A percentile compares a stretch with the other conserved stretches of the same genome.
Conservation (phyloP, 2,797 vertebrate genomes). For the Coluber constrictor region DNA sequence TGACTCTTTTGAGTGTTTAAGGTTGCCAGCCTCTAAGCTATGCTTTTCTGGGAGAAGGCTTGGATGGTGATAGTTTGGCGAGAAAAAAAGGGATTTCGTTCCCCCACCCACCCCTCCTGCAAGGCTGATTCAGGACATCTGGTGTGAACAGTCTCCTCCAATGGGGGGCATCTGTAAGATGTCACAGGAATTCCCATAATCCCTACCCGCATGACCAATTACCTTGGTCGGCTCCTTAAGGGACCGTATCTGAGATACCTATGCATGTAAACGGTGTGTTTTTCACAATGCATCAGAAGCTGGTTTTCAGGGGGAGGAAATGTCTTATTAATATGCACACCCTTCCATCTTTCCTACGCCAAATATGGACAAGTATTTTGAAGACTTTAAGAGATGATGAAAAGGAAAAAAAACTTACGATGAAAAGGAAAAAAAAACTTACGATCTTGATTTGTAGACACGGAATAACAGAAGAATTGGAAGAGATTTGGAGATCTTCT, state of each 20-base stretch:
- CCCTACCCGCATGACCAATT: not conserved
- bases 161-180: not conserved
- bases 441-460: not conserved
- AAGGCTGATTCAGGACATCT: not conserved
- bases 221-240: not conserved
- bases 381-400: not conserved
- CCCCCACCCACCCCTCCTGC: not conserved
- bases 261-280: constrained; percentile 31
- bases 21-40: no score
- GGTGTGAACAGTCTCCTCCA: not conserved
- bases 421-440: no score
- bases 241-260: constrained; percentile 24
- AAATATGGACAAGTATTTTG: not conserved
- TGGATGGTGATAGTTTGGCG: not conserved
- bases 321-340: not conserved
- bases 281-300: constrained; percentile 20
- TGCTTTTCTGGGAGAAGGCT: not conserved
- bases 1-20: no score
- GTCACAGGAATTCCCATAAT: not conserved
- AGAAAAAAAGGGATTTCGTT: not conserved
- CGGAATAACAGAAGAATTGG: no score
- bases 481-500: no score
- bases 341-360: not conserved
- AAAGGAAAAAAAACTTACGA: no score
- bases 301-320: not conserved